These are phyloP conservation scores for Adineta ricciae DNA, from an alignment of 2,888 invertebrate species.

Conservation along the genomic window DNA sequence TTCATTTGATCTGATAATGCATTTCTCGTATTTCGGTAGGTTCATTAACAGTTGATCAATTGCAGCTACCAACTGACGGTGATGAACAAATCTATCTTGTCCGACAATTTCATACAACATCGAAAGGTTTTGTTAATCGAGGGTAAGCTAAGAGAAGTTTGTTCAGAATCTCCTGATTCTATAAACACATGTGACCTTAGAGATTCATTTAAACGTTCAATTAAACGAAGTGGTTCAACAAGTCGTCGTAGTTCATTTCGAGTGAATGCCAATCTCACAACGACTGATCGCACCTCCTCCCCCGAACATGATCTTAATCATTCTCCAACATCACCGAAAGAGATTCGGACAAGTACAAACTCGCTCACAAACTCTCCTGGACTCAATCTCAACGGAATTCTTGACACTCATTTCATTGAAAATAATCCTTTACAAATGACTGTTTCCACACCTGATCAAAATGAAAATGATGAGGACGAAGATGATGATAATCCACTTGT, in stretches of 20 bases:
- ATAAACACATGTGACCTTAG: no score
- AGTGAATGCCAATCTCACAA: constrained; percentile 20
- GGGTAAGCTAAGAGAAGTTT: neutral
- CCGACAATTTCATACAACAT: constrained; percentile 31
- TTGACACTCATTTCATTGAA: constrained; percentile 2
- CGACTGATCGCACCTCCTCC: constrained; percentile 4
- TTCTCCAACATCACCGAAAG: constrained; percentile 22
- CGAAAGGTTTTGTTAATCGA: constrained; percentile 29
- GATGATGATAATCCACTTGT: neutral
- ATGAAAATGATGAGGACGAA: neutral
- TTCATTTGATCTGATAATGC: no score
- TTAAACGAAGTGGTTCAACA: constrained; percentile 24
- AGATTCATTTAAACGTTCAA: constrained; percentile 34
- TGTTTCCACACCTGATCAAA: neutral
- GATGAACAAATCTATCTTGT: constrained; percentile 27
- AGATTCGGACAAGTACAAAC: neutral
- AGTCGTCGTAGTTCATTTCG: constrained; percentile 19
- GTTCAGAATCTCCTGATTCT: neutral
- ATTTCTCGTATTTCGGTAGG: neutral
- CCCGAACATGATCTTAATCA: neutral
- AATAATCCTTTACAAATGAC: neutral
- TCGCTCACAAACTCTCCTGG: neutral
- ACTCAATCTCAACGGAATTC: neutral
- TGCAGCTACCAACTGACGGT: neutral
- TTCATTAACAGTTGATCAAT: constrained; percentile 16